phyloP scores from a whole-genome alignment of 1,140 invertebrate genomes.

The Bradynema listronoti region DNA sequence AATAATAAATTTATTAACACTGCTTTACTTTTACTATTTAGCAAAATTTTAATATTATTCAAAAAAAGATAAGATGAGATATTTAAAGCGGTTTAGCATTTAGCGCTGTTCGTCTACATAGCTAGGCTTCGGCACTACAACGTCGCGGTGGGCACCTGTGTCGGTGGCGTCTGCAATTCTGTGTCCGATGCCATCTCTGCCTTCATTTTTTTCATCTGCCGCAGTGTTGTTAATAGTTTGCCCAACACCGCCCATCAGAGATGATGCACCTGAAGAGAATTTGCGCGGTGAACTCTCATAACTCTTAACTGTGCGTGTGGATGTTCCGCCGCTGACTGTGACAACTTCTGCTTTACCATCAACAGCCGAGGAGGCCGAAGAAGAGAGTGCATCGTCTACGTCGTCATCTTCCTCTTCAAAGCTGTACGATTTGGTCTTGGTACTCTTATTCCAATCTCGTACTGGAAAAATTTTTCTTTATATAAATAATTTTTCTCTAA shows the following conservation, averaged over 20 bases:
- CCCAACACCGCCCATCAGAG: neutral
- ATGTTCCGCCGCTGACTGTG: neutral
- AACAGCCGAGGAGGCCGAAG: neutral
- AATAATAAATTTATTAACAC: no score
- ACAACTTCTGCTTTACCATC: neutral
- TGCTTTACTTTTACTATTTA: no score
- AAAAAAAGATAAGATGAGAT: no score
- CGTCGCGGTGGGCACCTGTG: neutral
- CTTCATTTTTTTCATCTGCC: neutral
- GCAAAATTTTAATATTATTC: no score
- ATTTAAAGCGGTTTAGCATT: no score
- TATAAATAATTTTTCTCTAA: neutral
- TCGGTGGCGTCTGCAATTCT: neutral
- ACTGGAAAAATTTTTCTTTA: constrained; percentile 24
- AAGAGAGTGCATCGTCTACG: no score
- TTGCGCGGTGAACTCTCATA: neutral
- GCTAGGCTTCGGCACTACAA: constrained; percentile 5
- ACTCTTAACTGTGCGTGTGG: neutral
- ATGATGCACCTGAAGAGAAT: neutral
- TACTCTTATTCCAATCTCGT: constrained; percentile 31
- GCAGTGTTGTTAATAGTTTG: neutral
- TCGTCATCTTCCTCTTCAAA: constrained; percentile 41
- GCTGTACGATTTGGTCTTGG: constrained; percentile 27
- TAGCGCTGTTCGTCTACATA: constrained; percentile 9
- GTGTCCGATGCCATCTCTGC: neutral